Conservation (phyloP, 2,797 vertebrate species). For the Microctenopoma steveboyesi region DNA sequence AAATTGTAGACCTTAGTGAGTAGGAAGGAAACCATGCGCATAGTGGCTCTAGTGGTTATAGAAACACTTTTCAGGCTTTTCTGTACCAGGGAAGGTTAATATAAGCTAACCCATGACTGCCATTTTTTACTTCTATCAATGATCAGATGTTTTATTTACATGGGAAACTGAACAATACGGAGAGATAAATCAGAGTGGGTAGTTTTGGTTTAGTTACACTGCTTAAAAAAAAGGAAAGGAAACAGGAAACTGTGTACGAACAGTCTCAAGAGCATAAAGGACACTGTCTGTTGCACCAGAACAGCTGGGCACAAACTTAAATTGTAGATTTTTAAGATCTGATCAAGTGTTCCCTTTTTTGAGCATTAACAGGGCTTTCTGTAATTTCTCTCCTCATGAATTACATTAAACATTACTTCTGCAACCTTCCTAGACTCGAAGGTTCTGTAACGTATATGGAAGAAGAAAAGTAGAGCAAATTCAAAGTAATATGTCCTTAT, state of each 20-base stretch:
- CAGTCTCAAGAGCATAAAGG: too few relatives aligned
- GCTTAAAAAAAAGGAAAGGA: too few relatives aligned
- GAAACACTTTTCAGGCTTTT: not conserved
- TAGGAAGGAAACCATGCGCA: not conserved
- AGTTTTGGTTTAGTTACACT: not conserved
- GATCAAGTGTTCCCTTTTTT: too few relatives aligned
- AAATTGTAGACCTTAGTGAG: not conserved
- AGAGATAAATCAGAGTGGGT: not conserved
- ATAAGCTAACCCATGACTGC: not conserved
- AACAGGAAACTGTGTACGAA: too few relatives aligned
- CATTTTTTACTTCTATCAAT: not conserved
- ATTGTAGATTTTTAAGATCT: too few relatives aligned
- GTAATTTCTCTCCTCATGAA: constrained; percentile 16
- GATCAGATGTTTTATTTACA: not conserved
- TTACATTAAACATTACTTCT: not conserved
- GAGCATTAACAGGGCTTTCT: not conserved
- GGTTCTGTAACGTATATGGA: not conserved
- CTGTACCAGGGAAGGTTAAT: not conserved
- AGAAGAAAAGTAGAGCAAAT: constrained; percentile 4
- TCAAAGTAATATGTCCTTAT: not conserved
- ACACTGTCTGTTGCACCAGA: too few relatives aligned
- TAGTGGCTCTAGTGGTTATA: constrained; percentile 14
- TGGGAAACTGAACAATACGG: constrained; percentile 4
- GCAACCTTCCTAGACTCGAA: not conserved
- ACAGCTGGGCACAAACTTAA: too few relatives aligned